These are phyloP conservation scores for Leptoteleia sp. DNA, from an alignment of 1,140 invertebrate genomes.

Conservation along the genomic window DNA sequence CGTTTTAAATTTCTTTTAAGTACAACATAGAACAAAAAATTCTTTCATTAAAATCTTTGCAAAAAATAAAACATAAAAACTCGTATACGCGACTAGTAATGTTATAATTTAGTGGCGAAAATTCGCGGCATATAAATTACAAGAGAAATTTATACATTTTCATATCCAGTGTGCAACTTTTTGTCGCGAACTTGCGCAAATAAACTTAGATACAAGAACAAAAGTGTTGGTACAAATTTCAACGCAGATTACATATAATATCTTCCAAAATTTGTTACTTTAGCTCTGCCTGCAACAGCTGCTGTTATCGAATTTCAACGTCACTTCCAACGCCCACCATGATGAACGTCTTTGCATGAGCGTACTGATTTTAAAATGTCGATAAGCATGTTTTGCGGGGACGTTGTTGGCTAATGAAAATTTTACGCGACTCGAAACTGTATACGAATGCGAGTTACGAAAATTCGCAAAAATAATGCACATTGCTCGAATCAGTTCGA, in stretches of 20 bases:
- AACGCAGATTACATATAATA: conserved; percentile 8
- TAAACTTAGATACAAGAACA: no score
- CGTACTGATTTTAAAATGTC: conserved; percentile 7
- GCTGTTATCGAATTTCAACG: conserved; percentile 30
- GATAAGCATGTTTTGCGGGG: background rate
- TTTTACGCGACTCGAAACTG: background rate
- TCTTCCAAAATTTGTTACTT: conserved; percentile 22
- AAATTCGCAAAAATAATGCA: conserved; percentile 3
- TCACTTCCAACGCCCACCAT: conserved; percentile 11
- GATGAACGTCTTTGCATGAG: conserved; percentile 21
- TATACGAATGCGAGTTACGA: background rate
- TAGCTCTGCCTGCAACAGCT: conserved; percentile 11
- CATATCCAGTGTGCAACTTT: no score
- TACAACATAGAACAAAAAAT: no score
- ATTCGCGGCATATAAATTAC: no score
- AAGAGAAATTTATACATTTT: no score
- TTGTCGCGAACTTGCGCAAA: no score
- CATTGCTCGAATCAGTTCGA: background rate
- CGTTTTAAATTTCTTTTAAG: no score
- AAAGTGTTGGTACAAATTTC: background rate
- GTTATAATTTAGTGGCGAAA: no score
- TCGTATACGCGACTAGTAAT: no score
- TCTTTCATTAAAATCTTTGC: no score
- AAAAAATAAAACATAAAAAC: no score
- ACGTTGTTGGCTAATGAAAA: conserved; percentile 1